A percentile compares a stretch with the other conserved stretches of the same genome.
phyloP scores from a whole-genome alignment of 2,113 vertebrate species.

The Pogonocichla stellata region DNA sequence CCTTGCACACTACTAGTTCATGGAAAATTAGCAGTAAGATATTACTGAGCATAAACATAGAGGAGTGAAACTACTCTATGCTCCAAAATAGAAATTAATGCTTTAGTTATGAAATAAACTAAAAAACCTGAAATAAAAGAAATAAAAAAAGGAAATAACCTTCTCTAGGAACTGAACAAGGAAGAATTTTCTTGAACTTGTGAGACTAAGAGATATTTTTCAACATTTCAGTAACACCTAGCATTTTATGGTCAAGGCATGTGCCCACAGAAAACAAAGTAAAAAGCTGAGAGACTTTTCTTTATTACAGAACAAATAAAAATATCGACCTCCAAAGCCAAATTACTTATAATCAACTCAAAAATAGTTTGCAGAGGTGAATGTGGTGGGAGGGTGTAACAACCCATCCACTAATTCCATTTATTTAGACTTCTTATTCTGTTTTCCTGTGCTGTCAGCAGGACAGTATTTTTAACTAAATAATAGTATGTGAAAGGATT shows the following conservation, averaged over 20 bases:
- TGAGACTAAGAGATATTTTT: background rate
- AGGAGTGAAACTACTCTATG: background rate
- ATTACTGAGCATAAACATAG: background rate
- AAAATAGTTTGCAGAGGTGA: background rate
- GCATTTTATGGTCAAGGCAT: background rate
- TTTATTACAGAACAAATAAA: background rate
- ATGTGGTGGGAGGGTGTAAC: background rate
- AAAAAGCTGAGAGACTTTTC: background rate
- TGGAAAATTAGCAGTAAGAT: background rate
- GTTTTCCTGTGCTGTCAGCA: background rate
- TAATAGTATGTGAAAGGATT: background rate
- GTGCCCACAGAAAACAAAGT: background rate
- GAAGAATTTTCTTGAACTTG: background rate
- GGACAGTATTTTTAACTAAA: slow-evolving; percentile 6
- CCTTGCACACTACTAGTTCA: background rate
- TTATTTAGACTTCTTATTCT: background rate
- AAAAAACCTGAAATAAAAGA: background rate
- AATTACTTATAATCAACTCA: background rate
- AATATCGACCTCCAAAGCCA: background rate
- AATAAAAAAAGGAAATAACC: background rate
- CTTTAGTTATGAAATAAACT: background rate
- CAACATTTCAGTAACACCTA: background rate
- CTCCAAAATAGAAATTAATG: background rate
- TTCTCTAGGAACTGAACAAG: background rate
- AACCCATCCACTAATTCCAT: background rate